A percentile compares a stretch with the other conserved stretches of the same genome.
Evolutionary conservation across 2,797 vertebrate species (phyloP).

Genomic region (Leuciscus waleckii): DNA sequence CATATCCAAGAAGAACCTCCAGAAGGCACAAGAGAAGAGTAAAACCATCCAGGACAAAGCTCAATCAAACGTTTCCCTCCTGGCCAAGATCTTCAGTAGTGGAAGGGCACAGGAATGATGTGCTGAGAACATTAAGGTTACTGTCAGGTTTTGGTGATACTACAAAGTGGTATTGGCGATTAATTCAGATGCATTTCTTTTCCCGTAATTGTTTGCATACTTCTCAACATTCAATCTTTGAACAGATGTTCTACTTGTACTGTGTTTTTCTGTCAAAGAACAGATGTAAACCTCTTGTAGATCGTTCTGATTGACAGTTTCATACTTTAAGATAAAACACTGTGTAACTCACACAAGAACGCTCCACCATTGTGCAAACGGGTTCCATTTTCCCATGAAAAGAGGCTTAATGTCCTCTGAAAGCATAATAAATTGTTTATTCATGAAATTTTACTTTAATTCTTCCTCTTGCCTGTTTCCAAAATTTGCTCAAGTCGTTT

Average conservation of each 20-base stretch:
- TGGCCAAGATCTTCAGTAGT: slow-evolving; percentile 87
- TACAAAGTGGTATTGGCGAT: background rate
- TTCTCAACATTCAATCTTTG: background rate
- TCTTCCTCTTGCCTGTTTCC: background rate
- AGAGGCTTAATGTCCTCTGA: background rate
- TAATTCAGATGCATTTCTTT: background rate
- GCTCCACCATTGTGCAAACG: background rate
- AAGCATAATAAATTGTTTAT: background rate
- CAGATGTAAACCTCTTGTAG: background rate
- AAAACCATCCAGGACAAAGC: slow-evolving; percentile 73
- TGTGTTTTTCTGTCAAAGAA: background rate
- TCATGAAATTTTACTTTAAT: background rate
- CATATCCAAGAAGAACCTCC: slow-evolving; percentile 72
- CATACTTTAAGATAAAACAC: background rate
- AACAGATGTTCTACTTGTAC: background rate
- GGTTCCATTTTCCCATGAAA: background rate
- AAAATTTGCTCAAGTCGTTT: background rate
- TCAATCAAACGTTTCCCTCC: slow-evolving; percentile 80
- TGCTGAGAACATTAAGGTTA: background rate
- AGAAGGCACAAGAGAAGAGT: slow-evolving; percentile 71
- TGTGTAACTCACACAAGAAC: background rate
- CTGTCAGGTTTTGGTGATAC: background rate
- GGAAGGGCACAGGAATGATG: slow-evolving; percentile 54
- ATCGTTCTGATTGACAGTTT: background rate
- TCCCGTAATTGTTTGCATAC: background rate